Conservation (phyloP, 1,140 invertebrate species). For the Tribolium castaneum region DNA sequence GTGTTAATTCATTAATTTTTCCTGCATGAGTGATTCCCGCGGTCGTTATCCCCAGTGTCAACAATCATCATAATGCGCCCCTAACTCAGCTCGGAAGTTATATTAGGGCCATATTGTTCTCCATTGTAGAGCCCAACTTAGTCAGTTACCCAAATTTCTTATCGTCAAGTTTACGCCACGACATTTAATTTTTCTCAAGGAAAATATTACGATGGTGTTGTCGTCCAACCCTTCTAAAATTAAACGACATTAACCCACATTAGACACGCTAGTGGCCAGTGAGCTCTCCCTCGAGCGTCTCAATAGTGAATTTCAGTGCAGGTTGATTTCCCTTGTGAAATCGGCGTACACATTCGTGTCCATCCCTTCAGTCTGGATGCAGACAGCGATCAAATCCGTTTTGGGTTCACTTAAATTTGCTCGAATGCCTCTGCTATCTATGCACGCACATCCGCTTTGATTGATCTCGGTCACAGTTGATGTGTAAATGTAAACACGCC, state of each 20-base stretch:
- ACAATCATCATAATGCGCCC: conserved; percentile 11
- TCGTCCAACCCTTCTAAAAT: neutral
- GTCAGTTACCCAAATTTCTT: neutral
- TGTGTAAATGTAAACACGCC: conserved; percentile 21
- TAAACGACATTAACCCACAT: conserved; percentile 36
- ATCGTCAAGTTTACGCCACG: neutral
- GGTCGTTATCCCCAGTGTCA: conserved; percentile 16
- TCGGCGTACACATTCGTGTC: conserved; percentile 34
- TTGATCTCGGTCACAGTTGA: conserved; percentile 27
- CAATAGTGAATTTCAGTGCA: conserved; percentile 29
- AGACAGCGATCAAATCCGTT: conserved; percentile 33
- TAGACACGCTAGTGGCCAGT: conserved; percentile 12
- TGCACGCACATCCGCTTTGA: conserved; percentile 27
- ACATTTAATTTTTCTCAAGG: neutral
- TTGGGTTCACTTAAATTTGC: conserved; percentile 32
- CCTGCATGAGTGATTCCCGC: neutral
- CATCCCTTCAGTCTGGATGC: neutral
- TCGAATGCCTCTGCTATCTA: conserved; percentile 22
- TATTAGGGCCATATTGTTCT: conserved; percentile 20
- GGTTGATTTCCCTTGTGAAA: conserved; percentile 45
- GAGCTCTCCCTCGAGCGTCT: conserved; percentile 34
- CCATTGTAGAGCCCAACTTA: conserved; percentile 3
- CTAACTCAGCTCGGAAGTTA: conserved; percentile 1
- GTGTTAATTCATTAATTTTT: conserved; percentile 22
- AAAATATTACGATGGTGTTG: neutral